Base-by-base conservation (phyloP, 2,797 vertebrate species). In the Nyctibius grandis region DNA sequence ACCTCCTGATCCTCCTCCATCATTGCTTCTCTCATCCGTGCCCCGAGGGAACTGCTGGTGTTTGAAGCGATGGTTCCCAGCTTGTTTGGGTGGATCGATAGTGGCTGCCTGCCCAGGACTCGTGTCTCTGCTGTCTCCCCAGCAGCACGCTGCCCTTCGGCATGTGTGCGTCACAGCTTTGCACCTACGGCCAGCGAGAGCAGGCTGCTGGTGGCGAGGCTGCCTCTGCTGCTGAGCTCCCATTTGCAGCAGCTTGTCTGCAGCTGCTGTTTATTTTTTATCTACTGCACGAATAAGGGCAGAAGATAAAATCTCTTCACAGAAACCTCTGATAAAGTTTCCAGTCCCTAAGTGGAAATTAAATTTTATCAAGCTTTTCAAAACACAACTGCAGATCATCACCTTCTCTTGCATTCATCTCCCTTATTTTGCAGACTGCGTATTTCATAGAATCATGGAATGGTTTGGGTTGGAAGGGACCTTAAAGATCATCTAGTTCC, bases 261-360 rank as follows among this genome's bases (percentile, higher is more conserved):
- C 64, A 88, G 78, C 68, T 59, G 67, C 75, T 80, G 20, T 38
- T 88, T 78, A 12, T 47, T 87, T 92, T 80, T 89, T 61, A 36
- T 12, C 18, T 85, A 10, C 63, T 77, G 16, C n/a, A 60, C 5
- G 0, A 80, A 44, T 81, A 73, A 85, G 57, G 60, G 48, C 56
- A 85, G 68, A 77, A 89, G 75, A 80, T 74, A 67, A 93, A 85
- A 88, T 68, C 57, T 48, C 15, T 48, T 85, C 53, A 85, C 89
- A 74, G 78, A 73, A 94, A 60, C 20, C 33, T 67, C 67, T 89
- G 78, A 67, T 83, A 26, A 88, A 76, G 68, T 89, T 95, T 96
- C 70, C 38, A 54, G 51, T 80, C 53, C 33, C 11, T 20, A 53
- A 60, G 44, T n/a, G 38, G 85, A 92, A 85, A 67, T 12, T 65